phyloP scores from a whole-genome alignment of 2,797 vertebrate genomes.

The Protonibea diacanthus region DNA sequence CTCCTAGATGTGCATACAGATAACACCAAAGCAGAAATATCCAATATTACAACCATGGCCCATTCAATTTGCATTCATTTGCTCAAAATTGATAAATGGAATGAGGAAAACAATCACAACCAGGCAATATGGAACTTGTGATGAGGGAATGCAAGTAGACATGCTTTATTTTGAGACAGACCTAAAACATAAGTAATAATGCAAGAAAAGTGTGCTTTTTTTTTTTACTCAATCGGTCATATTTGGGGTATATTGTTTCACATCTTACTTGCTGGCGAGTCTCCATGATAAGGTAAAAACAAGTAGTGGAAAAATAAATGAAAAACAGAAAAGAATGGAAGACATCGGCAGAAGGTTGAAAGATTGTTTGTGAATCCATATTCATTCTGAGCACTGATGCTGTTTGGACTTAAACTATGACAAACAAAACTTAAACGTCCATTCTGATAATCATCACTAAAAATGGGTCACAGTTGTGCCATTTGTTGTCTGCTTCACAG shows the following conservation, averaged over 20 bases:
- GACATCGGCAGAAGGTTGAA: background rate
- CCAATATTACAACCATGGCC: no score
- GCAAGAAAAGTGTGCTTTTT: background rate
- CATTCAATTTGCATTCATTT: no score
- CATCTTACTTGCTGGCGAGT: background rate
- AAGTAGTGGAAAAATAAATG: no score
- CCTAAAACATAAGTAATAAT: background rate
- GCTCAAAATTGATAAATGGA: no score
- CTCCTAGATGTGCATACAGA: no score
- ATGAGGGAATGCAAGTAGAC: no score
- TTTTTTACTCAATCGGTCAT: background rate
- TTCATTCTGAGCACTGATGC: background rate
- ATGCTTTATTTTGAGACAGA: background rate
- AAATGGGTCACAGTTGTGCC: background rate
- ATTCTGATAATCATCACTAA: background rate
- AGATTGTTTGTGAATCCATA: slow-evolving; percentile 11
- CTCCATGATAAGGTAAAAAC: background rate
- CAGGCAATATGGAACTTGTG: no score
- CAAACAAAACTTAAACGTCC: slow-evolving; percentile 2
- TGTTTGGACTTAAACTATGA: background rate
- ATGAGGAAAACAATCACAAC: no score
- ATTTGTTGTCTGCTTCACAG: slow-evolving; percentile 1
- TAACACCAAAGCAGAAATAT: no score
- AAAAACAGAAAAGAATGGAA: background rate
- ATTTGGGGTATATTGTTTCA: background rate